Percentiles rank a stretch among this genome's conserved stretches.
These are phyloP conservation scores for Uria aalge DNA, from an alignment of 2,113 vertebrate species.

Conservation along the genomic window DNA sequence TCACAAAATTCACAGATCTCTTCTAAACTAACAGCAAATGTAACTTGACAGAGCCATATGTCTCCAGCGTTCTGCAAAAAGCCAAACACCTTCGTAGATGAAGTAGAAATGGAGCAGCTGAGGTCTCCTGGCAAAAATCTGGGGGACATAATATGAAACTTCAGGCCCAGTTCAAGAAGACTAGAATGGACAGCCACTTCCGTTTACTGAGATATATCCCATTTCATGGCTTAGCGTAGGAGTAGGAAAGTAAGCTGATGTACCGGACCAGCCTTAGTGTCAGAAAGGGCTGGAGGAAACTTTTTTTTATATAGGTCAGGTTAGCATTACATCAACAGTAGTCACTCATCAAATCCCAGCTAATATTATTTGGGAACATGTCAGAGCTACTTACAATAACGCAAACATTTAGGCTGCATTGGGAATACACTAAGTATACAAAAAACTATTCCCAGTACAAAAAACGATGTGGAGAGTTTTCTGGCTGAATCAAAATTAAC, in stretches of 20 bases:
- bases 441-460: not conserved
- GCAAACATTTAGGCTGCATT: not conserved
- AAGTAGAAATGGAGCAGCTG: not conserved
- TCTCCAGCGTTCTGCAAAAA: not conserved
- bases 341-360: conserved; percentile 2
- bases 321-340: conserved; percentile 17
- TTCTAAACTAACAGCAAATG: not conserved
- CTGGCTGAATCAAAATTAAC: not conserved
- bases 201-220: not conserved
- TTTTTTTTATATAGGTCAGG: not conserved
- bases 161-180: not conserved
- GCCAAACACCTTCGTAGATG: not conserved
- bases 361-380: conserved; percentile 35
- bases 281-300: not conserved
- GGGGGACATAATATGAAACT: not conserved
- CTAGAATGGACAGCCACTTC: not conserved
- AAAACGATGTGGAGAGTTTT: not conserved
- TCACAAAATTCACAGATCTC: not conserved
- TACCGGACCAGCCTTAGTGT: not conserved
- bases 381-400: conserved; percentile 9
- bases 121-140: not conserved
- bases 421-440: conserved; percentile 1
- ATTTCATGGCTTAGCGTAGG: not conserved
- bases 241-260: not conserved
- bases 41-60: not conserved